phyloP scores from a whole-genome alignment of 2,888 invertebrate genomes.

The Cheilosia soror region DNA sequence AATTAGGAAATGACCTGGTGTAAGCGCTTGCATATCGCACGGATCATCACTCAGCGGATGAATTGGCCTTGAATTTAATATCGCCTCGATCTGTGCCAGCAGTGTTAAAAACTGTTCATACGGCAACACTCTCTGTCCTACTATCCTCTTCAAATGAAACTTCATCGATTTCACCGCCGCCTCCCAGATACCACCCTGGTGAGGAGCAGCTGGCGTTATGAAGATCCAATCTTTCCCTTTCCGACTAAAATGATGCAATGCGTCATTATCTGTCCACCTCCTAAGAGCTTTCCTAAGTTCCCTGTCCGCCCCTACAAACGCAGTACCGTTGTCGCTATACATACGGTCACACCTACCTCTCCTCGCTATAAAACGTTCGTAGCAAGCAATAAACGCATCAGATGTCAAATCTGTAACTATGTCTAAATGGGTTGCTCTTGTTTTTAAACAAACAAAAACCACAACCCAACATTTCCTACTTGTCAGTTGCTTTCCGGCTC shows the following conservation, averaged over 20 bases:
- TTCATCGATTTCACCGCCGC: slow-evolving; percentile 57
- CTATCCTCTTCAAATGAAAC: background rate
- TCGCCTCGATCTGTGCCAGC: slow-evolving; percentile 39
- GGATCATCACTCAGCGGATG: background rate
- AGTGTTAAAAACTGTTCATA: slow-evolving; percentile 33
- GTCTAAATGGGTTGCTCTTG: background rate
- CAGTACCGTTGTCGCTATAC: slow-evolving; percentile 49
- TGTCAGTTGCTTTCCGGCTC: too few relatives aligned
- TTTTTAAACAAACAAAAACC: too few relatives aligned
- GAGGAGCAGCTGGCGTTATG: slow-evolving; percentile 40
- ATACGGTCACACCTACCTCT: slow-evolving; percentile 37
- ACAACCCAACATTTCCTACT: too few relatives aligned
- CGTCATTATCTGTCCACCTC: background rate
- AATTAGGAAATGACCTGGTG: slow-evolving; percentile 14
- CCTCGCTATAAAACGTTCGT: slow-evolving; percentile 38
- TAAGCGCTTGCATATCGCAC: slow-evolving; percentile 19
- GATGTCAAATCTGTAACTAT: slow-evolving; percentile 7
- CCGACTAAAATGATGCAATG: background rate
- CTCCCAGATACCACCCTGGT: slow-evolving; percentile 64
- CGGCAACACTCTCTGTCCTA: background rate
- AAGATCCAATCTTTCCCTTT: background rate
- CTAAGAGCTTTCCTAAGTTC: slow-evolving; percentile 3
- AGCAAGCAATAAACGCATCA: background rate
- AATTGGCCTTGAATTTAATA: slow-evolving; percentile 54
- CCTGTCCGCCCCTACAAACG: slow-evolving; percentile 32